phyloP scores from a whole-genome alignment of 2,113 vertebrate genomes.

The Myotis lucifugus region DNA sequence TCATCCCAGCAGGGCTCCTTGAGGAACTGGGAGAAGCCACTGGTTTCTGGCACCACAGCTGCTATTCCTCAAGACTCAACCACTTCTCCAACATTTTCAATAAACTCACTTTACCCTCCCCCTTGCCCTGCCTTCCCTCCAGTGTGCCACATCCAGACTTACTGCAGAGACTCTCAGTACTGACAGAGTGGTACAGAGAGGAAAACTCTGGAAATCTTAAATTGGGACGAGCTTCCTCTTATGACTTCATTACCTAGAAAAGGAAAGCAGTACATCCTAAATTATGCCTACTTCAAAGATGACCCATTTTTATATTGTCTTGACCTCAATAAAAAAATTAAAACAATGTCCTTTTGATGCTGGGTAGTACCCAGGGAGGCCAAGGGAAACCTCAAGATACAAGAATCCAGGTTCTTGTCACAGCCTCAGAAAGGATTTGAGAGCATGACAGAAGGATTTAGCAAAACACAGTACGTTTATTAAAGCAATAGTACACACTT shows the following conservation, averaged over 20 bases:
- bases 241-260: not conserved
- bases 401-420: not conserved
- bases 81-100: not conserved
- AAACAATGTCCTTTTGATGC: not conserved
- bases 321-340: not conserved
- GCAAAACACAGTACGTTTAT: not conserved
- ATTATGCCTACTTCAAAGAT: not conserved
- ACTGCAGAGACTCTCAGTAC: not conserved
- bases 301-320: not conserved
- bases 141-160: not conserved
- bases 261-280: not conserved
- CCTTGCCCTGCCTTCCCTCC: not conserved
- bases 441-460: not conserved
- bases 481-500: not conserved
- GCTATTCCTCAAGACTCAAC: not conserved
- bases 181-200: not conserved
- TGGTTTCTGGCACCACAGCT: not conserved
- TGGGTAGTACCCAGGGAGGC: not conserved
- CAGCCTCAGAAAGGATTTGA: not conserved
- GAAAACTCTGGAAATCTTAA: not conserved
- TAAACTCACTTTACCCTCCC: not conserved
- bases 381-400: not conserved
- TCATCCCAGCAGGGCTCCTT: not conserved
- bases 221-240: not conserved
- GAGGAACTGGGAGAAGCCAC: not conserved